A percentile compares a stretch with the other conserved stretches of the same genome.
These are phyloP conservation scores for Apostichopus leukothele DNA, from an alignment of 53 echinoderm and acorn worm genomes.

Conservation along the genomic window DNA sequence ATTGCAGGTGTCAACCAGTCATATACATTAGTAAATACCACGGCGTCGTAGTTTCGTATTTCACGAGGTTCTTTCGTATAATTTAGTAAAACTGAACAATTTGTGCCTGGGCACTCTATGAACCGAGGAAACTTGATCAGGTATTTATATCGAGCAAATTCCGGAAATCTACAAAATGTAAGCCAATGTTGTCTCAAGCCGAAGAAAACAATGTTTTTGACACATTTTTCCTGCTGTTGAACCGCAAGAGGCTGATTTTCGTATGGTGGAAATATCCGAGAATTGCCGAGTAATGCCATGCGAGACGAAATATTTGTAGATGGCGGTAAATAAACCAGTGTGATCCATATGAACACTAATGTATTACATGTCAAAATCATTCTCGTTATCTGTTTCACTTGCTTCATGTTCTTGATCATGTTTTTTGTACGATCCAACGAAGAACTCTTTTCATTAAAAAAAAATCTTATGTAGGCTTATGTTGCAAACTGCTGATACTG, in stretches of 20 bases:
- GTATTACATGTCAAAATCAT: slow-evolving; percentile 10
- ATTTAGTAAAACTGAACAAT: background rate
- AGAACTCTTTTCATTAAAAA: too few relatives aligned
- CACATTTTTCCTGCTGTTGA: background rate
- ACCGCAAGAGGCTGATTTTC: background rate
- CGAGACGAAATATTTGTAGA: background rate
- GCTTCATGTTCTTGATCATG: slow-evolving; percentile 17
- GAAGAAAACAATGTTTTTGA: background rate
- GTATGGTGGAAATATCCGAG: background rate
- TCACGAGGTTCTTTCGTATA: slow-evolving; percentile 16
- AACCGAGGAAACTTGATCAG: slow-evolving; percentile 17
- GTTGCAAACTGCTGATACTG: too few relatives aligned
- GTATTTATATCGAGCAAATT: slow-evolving; percentile 21
- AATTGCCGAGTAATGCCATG: background rate
- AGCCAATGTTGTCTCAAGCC: slow-evolving; percentile 39
- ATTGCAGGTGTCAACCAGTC: background rate
- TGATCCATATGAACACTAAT: slow-evolving; percentile 15
- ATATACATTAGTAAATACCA: slow-evolving; percentile 35
- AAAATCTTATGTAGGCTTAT: too few relatives aligned
- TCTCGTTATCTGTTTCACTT: slow-evolving; percentile 42
- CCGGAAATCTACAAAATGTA: slow-evolving; percentile 20
- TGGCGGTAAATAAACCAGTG: slow-evolving; percentile 3
- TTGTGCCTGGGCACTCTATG: background rate
- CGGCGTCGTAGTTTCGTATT: slow-evolving; percentile 3
- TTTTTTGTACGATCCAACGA: too few relatives aligned